Base-by-base conservation (phyloP, 1,140 invertebrate genomes). In the Magallana angulata region DNA sequence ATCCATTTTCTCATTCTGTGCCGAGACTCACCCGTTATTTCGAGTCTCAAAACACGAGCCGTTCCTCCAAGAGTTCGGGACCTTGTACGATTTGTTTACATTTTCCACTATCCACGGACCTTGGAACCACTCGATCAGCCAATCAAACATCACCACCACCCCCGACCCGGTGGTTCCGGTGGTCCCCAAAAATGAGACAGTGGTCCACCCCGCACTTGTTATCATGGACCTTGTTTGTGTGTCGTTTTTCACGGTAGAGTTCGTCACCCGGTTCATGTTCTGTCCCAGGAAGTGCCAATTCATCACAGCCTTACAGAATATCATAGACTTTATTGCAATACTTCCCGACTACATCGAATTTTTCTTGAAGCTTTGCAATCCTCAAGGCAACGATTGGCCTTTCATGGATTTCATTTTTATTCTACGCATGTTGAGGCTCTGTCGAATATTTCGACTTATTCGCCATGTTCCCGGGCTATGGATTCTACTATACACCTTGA, bases 381-480 rank as follows among this genome's bases (percentile, higher is more conserved):
- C 93, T 5, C 84, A 86, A n/a, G 88, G 89, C 4, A 86, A 91
- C 57, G 90, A 91, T 14, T 87, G 92, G 60, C 87, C 90, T 68
- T 91, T 94, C 62, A 92, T 94, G 82, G 93, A 94, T 82, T 93
- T 94, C 87, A 93, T 94, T 62, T 91, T 93, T 30, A 98, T 99
- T 93, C 99, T 99, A 96, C 97, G 99, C 94, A 99, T 99, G 94
- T 99, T 99, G 97, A 96, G 99, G 94, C 99, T 99, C 94, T 96
- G 99, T 93, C 96, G 99, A 94, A 99, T 99, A 94, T 97, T 99
- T 93, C 99, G 99, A 96, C 96, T 99, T 93, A 99, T 99, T 89
- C 97, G 99, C 91, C 99, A 99, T 95, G 99, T 98, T 88, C 99
- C 98, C 93, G 99, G 99, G 87, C 96, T 99, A 91, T 98, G 99